Evolutionary conservation across 1,140 invertebrate species (phyloP).

Genomic region (Heterodera carotae): DNA sequence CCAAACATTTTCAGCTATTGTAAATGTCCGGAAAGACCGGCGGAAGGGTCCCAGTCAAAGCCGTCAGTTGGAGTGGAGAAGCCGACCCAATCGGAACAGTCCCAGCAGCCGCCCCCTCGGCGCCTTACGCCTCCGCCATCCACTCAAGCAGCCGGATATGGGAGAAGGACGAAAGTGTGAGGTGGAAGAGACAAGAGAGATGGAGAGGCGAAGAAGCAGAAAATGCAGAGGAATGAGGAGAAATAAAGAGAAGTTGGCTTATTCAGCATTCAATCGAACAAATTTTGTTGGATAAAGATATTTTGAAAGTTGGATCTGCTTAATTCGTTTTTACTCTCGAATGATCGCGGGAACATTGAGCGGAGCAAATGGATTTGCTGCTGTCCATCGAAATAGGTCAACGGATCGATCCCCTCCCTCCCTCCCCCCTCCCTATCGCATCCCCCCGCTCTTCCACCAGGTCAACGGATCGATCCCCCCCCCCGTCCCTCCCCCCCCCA

Average conservation of each 20-base stretch:
- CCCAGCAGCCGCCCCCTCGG: background rate
- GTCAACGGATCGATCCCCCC: too few relatives aligned
- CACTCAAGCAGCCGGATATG: background rate
- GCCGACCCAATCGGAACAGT: background rate
- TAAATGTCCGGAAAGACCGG: slow-evolving; percentile 8
- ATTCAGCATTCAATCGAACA: background rate
- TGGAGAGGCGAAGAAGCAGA: background rate
- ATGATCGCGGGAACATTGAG: background rate
- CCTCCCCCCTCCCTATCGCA: too few relatives aligned
- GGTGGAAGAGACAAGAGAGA: background rate
- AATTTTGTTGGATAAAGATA: background rate
- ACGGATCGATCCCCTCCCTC: background rate
- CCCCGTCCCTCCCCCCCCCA: too few relatives aligned
- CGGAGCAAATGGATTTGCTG: background rate
- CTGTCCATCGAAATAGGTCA: background rate
- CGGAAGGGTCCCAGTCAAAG: background rate
- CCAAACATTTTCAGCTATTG: slow-evolving; percentile 2
- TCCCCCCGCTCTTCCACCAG: too few relatives aligned
- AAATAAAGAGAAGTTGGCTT: background rate
- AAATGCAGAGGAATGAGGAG: background rate
- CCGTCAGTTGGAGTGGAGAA: background rate
- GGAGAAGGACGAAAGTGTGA: background rate
- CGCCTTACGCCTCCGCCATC: background rate
- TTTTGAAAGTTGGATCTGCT: background rate
- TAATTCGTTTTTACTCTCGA: slow-evolving; percentile 4